Percentiles rank a stretch among this genome's conserved stretches.
These are phyloP conservation scores for Scylla paramamosain DNA, from an alignment of 1,140 invertebrate genomes.

Conservation along the genomic window DNA sequence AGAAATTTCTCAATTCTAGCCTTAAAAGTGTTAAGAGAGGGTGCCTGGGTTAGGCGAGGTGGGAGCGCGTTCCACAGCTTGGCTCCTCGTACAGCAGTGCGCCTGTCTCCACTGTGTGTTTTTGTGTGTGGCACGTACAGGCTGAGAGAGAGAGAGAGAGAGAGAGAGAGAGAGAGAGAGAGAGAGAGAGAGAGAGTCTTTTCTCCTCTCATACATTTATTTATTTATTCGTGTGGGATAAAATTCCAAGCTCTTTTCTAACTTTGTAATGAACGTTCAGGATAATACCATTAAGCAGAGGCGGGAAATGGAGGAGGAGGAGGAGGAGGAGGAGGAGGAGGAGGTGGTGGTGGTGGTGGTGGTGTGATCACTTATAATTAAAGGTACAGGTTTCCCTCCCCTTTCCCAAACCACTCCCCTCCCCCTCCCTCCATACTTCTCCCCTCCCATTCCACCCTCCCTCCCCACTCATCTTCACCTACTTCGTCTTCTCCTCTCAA, in stretches of 20 bases:
- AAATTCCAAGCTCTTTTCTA: background rate
- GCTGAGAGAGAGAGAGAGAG: slow-evolving; percentile 24
- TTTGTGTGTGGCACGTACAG: background rate
- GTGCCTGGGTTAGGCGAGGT: too few species aligned
- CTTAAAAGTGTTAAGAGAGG: too few species aligned
- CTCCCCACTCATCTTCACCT: background rate
- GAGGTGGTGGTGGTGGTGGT: too few species aligned
- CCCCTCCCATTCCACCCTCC: background rate
- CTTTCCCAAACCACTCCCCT: background rate
- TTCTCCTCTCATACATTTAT: too few species aligned
- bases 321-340: background rate
- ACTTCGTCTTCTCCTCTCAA: background rate
- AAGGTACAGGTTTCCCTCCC: too few species aligned
- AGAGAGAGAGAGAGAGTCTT: slow-evolving; percentile 8
- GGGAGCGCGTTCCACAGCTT: too few species aligned
- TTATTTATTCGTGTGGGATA: background rate
- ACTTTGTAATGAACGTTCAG: background rate
- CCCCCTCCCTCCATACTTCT: background rate
- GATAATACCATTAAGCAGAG: background rate
- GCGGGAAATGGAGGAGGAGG: background rate
- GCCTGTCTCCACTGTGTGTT: too few species aligned
- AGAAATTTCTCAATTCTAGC: too few species aligned
- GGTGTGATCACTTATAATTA: too few species aligned
- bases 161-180: slow-evolving; percentile 40
- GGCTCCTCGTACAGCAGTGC: too few species aligned